Evolutionary conservation across 2,797 vertebrate genomes (phyloP), one percentile per base, ranked within the genome.

Genomic region (Remorina albescens): DNA sequence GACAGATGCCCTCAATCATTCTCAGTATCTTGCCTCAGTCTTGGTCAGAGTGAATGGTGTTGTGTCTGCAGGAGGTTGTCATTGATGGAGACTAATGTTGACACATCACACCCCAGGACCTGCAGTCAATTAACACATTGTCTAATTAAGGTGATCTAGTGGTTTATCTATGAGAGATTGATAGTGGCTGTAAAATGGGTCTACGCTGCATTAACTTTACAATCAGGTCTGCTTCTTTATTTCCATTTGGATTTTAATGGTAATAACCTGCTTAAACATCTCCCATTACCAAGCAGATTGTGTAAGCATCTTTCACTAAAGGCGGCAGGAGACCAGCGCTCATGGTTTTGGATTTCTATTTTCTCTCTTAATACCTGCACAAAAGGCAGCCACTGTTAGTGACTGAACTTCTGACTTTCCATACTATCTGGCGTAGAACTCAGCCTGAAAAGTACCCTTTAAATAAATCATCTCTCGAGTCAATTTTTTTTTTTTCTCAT

Each of bases 141-240:
- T 92, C 93, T 93, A 94, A 95, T 94, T 93, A 93, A 94, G 93
- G 91, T 90, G 88, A 94, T 92, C 86, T 89, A 92, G 76, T 79
- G 89, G 80, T 88, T 89, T 91, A 90, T 91, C 86, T 80, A 85
- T 83, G 82, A 84, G 84, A 86, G 84, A 89, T 85, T 89, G 80
- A 80, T 86, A 84, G 82, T 78, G 78, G 86, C 80, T 81, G 53
- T 92, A 84, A 94, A 95, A 91, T 57, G 68, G 55, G 65, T 82
- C 87, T 83, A 82, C 55, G 83, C 84, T 53, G 69, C 90, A 89
- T 93, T 93, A 93, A 93, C 88, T 93, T 92, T 62, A 90, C 86
- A 85, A 90, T 86, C 88, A 75, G 81, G 74, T 72, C 73, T 39
- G 60, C 67, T 86, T 81, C 86, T 87, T 92, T 84, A 86, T 90